Percentiles rank a stretch among this genome's conserved stretches.
phyloP scores from a whole-genome alignment of 2,888 invertebrate species.

The Athalia circularis region DNA sequence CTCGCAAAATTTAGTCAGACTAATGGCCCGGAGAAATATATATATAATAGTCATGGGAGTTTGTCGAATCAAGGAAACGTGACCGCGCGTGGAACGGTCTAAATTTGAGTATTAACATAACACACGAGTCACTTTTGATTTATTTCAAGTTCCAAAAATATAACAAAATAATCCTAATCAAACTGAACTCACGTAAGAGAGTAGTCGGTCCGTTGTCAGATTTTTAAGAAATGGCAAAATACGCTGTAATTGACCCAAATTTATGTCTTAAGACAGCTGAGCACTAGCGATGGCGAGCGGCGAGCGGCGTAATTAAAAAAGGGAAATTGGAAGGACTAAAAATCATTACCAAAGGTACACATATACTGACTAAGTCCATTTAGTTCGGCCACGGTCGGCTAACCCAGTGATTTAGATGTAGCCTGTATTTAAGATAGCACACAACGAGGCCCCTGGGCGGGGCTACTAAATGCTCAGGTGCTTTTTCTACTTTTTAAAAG shows the following conservation, averaged over 20 bases:
- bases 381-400: slow-evolving; percentile 35
- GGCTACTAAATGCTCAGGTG: slow-evolving; percentile 45
- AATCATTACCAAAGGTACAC: slow-evolving; percentile 37
- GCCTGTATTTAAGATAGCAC: slow-evolving; percentile 42
- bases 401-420: slow-evolving; percentile 46
- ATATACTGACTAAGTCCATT: slow-evolving; percentile 25
- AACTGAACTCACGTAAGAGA: slow-evolving; percentile 2
- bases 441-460: slow-evolving; percentile 44
- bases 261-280: slow-evolving; percentile 42
- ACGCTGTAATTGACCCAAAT: slow-evolving; percentile 34
- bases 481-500: slow-evolving; percentile 45
- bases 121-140: not conserved
- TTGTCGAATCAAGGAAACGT: not conserved
- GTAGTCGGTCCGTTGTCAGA: slow-evolving; percentile 28
- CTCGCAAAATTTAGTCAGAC: no score
- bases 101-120: slow-evolving; percentile 23
- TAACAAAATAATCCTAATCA: slow-evolving; percentile 17
- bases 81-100: not conserved
- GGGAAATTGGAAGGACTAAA: slow-evolving; percentile 42
- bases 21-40: no score
- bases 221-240: slow-evolving; percentile 35
- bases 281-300: slow-evolving; percentile 23
- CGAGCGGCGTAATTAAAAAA: slow-evolving; percentile 34
- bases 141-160: slow-evolving; percentile 17
- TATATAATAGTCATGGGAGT: no score